Base-by-base conservation (phyloP, 2,888 invertebrate species). In the Apodemia duryi region DNA sequence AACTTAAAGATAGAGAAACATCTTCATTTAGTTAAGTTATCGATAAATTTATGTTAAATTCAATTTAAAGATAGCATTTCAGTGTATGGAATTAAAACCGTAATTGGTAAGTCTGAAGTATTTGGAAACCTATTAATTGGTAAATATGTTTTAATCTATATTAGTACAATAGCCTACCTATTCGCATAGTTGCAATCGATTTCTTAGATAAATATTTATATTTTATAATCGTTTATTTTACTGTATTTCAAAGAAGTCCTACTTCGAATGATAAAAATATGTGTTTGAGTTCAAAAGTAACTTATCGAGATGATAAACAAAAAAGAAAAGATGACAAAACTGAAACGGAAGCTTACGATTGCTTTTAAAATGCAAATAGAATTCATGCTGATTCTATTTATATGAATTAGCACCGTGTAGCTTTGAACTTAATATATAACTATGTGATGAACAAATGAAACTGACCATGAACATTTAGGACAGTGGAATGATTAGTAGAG, bases 401-500 rank as follows among this genome's bases (percentile, higher is more conserved):
- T 81, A 84, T 77, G 81, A 75, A 77, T 67, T 71, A 77, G 79
- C 82, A 79, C 77, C 76, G 77, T 74, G 74, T 73, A 77, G 82
- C 78, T 75, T 73, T 69, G 69, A 75, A 75, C 69, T 71, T 71
- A 75, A 76, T 71, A 68, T 63, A 62, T 54, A 65, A 67, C 67
- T 65, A 66, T 64, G 65, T 70, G 65, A 65, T 66, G 62, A 61
- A 41, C 28, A 75, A 78, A 81, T 78, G 70, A 81, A 86, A 91
- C 91, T 90, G 86, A 92, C 92, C 92, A 85, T 92, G 92, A 82
- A 92, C 92, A 77, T 92, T 92, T 80, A 88, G 85, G 81, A 86
- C 84, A 93, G 95, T 94, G 76, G 94, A 93, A 83, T 94, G 93
- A 79, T 94, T 95, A 77, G 94, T 92, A 68, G 88, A 92, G 75